phyloP scores from a whole-genome alignment of 2,797 vertebrate species.

The Clarias pachynema region DNA sequence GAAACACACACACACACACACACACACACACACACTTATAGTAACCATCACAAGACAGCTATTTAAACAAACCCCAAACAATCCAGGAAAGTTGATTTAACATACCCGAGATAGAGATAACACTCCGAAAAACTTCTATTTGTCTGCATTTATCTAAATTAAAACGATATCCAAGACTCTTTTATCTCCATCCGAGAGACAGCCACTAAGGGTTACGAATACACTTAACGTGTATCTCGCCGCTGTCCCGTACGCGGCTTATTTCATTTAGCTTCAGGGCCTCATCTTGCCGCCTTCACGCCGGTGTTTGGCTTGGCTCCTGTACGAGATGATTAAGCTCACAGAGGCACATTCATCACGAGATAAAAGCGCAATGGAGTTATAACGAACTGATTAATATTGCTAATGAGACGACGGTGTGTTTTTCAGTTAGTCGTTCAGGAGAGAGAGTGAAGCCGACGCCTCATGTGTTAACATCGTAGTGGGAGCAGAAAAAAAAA shows the following conservation, averaged over 20 bases:
- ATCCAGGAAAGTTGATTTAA: not conserved
- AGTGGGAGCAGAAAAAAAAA: not conserved
- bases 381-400: conserved; percentile 36
- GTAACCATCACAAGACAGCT: not conserved
- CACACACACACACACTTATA: not conserved
- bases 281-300: not conserved
- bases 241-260: not conserved
- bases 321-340: not conserved
- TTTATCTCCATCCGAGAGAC: not conserved
- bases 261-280: not conserved
- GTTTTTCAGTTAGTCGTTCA: not conserved
- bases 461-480: not conserved
- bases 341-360: conserved; percentile 27
- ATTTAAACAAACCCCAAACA: not conserved
- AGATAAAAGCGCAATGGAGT: conserved; percentile 27
- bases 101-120: too few relatives aligned
- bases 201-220: not conserved
- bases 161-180: not conserved
- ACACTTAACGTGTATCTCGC: not conserved
- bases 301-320: conserved; percentile 42
- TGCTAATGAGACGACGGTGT: conserved; percentile 33
- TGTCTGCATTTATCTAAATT: not conserved
- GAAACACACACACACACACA: not conserved
- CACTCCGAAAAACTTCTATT: not conserved
- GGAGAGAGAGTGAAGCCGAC: too few relatives aligned